Evolutionary conservation across 2,113 vertebrate species (phyloP).

Genomic region (Noturus placidus): DNA sequence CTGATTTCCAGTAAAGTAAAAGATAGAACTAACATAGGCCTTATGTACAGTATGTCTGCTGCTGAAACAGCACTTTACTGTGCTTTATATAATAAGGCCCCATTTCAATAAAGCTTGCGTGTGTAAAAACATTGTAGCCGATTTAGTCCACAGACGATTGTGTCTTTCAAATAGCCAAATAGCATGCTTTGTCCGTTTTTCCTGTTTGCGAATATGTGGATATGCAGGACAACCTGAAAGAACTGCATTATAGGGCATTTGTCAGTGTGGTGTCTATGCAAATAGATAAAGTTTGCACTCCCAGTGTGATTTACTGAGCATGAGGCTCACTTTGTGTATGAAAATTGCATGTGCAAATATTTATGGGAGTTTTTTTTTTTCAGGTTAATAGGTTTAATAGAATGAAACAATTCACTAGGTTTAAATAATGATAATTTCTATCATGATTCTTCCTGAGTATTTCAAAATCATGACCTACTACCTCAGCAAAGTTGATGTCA

Average conservation of each 20-base stretch:
- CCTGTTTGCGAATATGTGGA: background rate
- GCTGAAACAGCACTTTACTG: background rate
- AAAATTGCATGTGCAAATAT: background rate
- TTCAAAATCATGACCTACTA: background rate
- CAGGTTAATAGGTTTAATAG: background rate
- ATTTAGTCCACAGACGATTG: background rate
- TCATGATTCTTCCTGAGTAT: background rate
- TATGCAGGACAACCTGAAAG: background rate
- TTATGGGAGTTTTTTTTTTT: too few species aligned
- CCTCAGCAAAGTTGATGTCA: background rate
- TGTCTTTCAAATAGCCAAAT: background rate
- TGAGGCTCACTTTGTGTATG: background rate
- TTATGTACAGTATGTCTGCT: background rate
- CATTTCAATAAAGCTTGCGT: background rate
- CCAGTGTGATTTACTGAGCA: background rate
- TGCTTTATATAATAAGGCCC: background rate
- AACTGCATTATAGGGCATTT: background rate
- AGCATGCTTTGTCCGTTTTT: background rate
- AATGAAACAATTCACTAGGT: background rate
- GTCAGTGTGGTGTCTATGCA: background rate
- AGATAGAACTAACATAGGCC: constrained; percentile 11
- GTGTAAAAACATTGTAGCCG: background rate
- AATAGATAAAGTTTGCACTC: background rate
- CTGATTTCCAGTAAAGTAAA: constrained; percentile 26
- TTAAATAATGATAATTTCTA: background rate